Evolutionary conservation across 2,797 vertebrate genomes (phyloP).

Genomic region (Apogon hyalosoma): DNA sequence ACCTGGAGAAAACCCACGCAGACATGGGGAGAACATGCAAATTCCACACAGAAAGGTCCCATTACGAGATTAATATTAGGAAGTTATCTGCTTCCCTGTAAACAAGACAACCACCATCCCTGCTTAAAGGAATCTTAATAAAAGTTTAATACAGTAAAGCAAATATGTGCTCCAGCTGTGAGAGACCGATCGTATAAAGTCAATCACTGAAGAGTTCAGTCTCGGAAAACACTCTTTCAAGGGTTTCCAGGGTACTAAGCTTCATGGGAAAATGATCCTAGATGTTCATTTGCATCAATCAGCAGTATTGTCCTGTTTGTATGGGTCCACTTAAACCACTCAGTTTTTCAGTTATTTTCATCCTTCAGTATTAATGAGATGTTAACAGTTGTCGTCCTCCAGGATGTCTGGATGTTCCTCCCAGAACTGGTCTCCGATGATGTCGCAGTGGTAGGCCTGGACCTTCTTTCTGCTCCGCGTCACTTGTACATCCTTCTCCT

Average conservation of each 20-base stretch:
- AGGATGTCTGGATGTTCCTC: slow-evolving; percentile 90
- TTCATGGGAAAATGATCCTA: slow-evolving; percentile 1
- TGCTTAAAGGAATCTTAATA: not conserved
- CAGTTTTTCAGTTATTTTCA: not conserved
- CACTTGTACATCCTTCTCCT: slow-evolving; percentile 86
- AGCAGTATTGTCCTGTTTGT: slow-evolving; percentile 3
- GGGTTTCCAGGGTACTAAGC: not conserved
- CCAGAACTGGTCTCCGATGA: slow-evolving; percentile 96
- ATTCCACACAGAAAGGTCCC: too few species aligned
- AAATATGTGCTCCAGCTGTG: slow-evolving; percentile 1
- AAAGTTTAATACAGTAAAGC: slow-evolving; percentile 36
- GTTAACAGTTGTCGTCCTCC: slow-evolving; percentile 84
- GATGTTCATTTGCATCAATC: slow-evolving; percentile 2
- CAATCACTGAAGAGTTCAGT: slow-evolving; percentile 12
- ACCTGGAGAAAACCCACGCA: too few species aligned
- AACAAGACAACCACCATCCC: not conserved
- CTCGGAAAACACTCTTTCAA: not conserved
- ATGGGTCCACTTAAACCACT: slow-evolving; percentile 10
- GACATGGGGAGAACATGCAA: too few species aligned
- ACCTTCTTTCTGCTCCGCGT: slow-evolving; percentile 85
- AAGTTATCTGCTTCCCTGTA: slow-evolving; percentile 20
- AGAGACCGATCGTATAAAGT: slow-evolving; percentile 6
- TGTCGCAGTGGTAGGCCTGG: slow-evolving; percentile 87
- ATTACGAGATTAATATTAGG: not conserved
- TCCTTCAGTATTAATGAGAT: not conserved